These are phyloP conservation scores for Zaprionus ghesquierei DNA, from an alignment of 1,140 invertebrate species.

Conservation along the genomic window DNA sequence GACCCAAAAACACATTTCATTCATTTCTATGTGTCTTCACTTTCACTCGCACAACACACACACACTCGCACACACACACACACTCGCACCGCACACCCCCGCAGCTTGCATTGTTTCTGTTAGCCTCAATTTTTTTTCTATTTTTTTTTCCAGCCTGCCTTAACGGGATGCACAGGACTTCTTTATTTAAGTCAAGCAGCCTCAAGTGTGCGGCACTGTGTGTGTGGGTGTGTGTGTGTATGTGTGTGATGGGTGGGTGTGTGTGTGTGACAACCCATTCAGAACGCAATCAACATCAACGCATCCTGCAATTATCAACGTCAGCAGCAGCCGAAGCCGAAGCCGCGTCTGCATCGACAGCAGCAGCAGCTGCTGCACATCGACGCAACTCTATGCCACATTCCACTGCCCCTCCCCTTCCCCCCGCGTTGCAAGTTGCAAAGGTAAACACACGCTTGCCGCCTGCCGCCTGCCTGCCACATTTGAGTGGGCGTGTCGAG, in stretches of 20 bases:
- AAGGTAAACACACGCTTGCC: too few relatives aligned
- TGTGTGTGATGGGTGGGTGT: too few relatives aligned
- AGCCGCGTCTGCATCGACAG: conserved; percentile 6
- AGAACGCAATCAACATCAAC: conserved; percentile 74
- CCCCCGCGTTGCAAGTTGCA: too few relatives aligned
- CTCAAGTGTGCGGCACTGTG: conserved; percentile 42
- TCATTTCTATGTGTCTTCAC: conserved; percentile 49
- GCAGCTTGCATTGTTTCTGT: conserved; percentile 63
- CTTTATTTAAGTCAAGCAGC: conserved; percentile 78
- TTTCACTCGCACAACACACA: conserved; percentile 61
- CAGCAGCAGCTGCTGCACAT: conserved; percentile 14
- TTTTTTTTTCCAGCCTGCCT: conserved; percentile 43
- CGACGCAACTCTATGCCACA: conserved; percentile 6
- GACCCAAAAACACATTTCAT: conserved; percentile 81
- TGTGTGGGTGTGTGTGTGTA: not conserved
- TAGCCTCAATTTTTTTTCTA: conserved; percentile 66
- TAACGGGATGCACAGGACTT: conserved; percentile 68
- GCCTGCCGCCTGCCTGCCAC: too few relatives aligned
- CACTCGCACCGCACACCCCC: conserved; percentile 22
- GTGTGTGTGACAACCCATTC: conserved; percentile 48
- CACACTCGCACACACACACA: conserved; percentile 14
- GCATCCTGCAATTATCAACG: conserved; percentile 79
- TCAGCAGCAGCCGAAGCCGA: conserved; percentile 42
- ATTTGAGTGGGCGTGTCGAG: conserved; percentile 53
- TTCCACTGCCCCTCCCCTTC: not conserved